Evolutionary conservation across 2,113 vertebrate species (phyloP).

Genomic region (Otocyon megalotis): DNA sequence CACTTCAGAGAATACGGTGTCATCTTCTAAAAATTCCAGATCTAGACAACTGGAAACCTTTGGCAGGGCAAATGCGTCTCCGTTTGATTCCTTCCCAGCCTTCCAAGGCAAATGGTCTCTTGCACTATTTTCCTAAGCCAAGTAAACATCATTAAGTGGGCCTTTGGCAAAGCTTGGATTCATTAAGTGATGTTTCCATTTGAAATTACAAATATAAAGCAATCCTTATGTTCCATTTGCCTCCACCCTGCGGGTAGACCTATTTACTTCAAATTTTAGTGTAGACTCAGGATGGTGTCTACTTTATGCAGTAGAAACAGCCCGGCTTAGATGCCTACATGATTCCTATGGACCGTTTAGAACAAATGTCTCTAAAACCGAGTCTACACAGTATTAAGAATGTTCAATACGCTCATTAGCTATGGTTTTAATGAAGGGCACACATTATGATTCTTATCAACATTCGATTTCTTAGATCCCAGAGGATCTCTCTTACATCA

Average conservation of each 20-base stretch:
- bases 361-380: background rate
- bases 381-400: background rate
- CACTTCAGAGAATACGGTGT: background rate
- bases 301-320: background rate
- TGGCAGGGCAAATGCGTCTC: constrained; percentile 49
- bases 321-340: background rate
- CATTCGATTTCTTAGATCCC: background rate
- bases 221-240: constrained; percentile 39
- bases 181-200: constrained; percentile 56
- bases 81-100: constrained; percentile 14
- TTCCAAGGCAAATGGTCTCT: constrained; percentile 52
- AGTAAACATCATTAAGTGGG: constrained; percentile 54
- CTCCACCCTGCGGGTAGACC: background rate
- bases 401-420: background rate
- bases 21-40: constrained; percentile 28
- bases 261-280: constrained; percentile 24
- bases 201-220: constrained; percentile 67
- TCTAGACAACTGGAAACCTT: constrained; percentile 47
- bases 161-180: constrained; percentile 58
- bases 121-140: constrained; percentile 55
- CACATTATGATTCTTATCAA: constrained; percentile 23
- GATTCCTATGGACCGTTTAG: background rate
- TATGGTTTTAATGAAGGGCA: background rate
- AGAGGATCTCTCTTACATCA: background rate
- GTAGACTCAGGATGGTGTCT: background rate